Evolutionary conservation across 1,140 invertebrate species (phyloP).

Genomic region (Drosophila pallidifrons): DNA sequence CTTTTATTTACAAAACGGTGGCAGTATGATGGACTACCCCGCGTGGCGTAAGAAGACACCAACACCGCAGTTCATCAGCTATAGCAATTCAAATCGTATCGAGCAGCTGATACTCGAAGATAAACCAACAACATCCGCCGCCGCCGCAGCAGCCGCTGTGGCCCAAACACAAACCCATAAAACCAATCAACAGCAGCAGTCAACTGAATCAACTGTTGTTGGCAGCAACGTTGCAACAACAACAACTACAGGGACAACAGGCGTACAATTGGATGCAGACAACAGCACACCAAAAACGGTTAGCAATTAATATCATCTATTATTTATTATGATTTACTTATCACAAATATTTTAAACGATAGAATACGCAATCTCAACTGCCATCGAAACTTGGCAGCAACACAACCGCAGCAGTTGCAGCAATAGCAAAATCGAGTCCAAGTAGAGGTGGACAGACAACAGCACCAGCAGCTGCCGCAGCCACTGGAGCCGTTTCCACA

Average conservation of each 20-base stretch:
- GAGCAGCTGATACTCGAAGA: slow-evolving; percentile 87
- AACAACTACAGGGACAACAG: slow-evolving; percentile 47
- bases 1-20: slow-evolving; percentile 93
- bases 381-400: slow-evolving; percentile 56
- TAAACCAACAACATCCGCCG: slow-evolving; percentile 70
- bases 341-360: neutral
- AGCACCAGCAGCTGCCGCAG: slow-evolving; percentile 27
- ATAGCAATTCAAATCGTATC: slow-evolving; percentile 90
- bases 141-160: slow-evolving; percentile 54
- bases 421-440: slow-evolving; percentile 45
- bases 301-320: slow-evolving; percentile 2
- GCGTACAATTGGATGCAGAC: slow-evolving; percentile 46
- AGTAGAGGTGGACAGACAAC: slow-evolving; percentile 34
- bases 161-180: slow-evolving; percentile 53
- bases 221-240: slow-evolving; percentile 22
- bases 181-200: slow-evolving; percentile 19
- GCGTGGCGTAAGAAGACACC: slow-evolving; percentile 92
- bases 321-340: neutral
- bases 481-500: slow-evolving; percentile 33
- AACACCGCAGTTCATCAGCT: slow-evolving; percentile 89
- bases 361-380: slow-evolving; percentile 83
- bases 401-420: slow-evolving; percentile 23
- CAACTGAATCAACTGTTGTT: slow-evolving; percentile 15
- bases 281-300: slow-evolving; percentile 69
- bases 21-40: slow-evolving; percentile 94